These are phyloP conservation scores for Malurus elegans DNA, from an alignment of 2,113 vertebrate species.

Conservation along the genomic window DNA sequence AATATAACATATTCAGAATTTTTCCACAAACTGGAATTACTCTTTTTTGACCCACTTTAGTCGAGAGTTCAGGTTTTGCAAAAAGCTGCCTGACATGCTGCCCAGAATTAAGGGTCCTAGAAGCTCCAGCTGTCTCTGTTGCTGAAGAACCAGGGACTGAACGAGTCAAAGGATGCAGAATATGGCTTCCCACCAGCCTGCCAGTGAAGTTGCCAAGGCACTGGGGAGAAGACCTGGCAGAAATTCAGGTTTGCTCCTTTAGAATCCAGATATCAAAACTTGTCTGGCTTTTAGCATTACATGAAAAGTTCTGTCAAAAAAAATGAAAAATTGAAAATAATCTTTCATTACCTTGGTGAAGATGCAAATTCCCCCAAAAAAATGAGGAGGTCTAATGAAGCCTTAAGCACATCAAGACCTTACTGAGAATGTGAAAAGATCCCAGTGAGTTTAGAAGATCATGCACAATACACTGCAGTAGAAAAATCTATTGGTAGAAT, in stretches of 20 bases:
- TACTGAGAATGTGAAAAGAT: neutral
- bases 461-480: neutral
- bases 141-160: neutral
- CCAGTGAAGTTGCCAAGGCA: conserved; percentile 5
- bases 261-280: conserved; percentile 30
- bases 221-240: conserved; percentile 18
- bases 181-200: neutral
- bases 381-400: neutral
- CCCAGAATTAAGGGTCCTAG: conserved; percentile 7
- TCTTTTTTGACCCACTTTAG: neutral
- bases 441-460: neutral
- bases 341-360: neutral
- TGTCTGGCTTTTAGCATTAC: neutral
- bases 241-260: neutral
- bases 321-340: neutral
- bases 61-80: neutral
- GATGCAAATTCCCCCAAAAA: neutral
- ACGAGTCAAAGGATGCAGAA: neutral
- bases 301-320: neutral
- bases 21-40: neutral
- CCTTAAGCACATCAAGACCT: neutral
- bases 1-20: neutral
- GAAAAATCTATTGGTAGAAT: neutral
- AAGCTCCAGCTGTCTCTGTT: conserved; percentile 3
- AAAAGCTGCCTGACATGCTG: neutral